Conservation (phyloP, 1,140 invertebrate genomes). For the Drosophila kikkawai region DNA sequence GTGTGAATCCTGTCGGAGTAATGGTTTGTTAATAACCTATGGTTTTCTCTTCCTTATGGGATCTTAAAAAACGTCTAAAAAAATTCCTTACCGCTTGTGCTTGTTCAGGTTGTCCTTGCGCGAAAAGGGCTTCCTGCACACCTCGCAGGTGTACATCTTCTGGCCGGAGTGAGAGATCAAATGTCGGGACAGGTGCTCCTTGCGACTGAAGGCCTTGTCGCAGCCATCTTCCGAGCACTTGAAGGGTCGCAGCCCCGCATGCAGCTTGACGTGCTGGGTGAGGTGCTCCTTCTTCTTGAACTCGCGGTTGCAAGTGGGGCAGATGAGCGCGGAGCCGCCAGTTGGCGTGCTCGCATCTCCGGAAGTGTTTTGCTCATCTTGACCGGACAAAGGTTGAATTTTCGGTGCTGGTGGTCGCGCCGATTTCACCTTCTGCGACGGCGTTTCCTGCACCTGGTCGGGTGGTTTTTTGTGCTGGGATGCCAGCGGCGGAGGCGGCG, state of each 20-base stretch:
- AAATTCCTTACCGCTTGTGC: conserved; percentile 86
- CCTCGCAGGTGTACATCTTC: conserved; percentile 90
- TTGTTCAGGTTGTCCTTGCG: conserved; percentile 92
- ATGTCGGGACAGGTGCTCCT: conserved; percentile 90
- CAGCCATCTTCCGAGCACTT: conserved; percentile 88
- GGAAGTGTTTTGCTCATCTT: conserved; percentile 6
- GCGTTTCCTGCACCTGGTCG: background rate
- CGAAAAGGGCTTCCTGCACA: conserved; percentile 91
- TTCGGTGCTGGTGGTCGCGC: conserved; percentile 13
- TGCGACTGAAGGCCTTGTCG: conserved; percentile 90
- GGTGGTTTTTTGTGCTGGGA: conserved; percentile 40
- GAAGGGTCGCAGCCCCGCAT: conserved; percentile 89
- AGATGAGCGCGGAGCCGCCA: conserved; percentile 34
- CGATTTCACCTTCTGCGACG: conserved; percentile 10
- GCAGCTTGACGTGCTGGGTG: conserved; percentile 90
- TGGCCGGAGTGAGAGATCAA: conserved; percentile 90
- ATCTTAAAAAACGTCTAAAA: background rate
- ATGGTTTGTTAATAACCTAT: conserved; percentile 1
- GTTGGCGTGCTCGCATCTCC: conserved; percentile 25
- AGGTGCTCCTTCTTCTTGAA: conserved; percentile 91
- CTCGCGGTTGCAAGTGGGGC: conserved; percentile 88
- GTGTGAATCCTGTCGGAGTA: conserved; percentile 62
- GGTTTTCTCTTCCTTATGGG: background rate
- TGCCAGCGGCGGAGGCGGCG: conserved; percentile 27
- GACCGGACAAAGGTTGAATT: conserved; percentile 28